Evolutionary conservation across 2,113 vertebrate species (phyloP), one percentile per base, ranked within the genome.

Genomic region (Periophthalmus modestus): DNA sequence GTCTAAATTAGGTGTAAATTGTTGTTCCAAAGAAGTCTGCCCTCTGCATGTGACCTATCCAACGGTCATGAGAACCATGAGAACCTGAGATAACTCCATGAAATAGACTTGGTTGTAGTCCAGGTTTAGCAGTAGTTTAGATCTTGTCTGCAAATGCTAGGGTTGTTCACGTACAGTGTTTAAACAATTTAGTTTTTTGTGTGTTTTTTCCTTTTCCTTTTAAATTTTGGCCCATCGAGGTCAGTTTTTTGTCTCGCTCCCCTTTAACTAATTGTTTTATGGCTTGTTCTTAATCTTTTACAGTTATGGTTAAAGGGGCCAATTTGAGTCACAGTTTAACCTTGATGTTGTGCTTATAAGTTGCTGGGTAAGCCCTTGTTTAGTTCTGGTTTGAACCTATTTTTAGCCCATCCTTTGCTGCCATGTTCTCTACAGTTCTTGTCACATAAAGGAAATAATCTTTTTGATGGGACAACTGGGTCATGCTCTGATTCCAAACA

Each of bases 401-500:
- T 18, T 65, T 65, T 39, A 65, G 62, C 11, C 34, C 62, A 15
- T 23, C 13, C 24, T 59, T 59, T 59, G 21, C 57, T 10, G 21
- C 57, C 57, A 28, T 59, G 57, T 24, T 59, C 57, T 24, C 57
- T 59, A 59, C 57, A 39, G 62, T 39, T 18, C 23, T 5, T 73
- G 69, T 57, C 54, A 73, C 21, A 71, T 34, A 0, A 68, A 39
- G 39, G 50, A 21, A 21, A 52, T 12, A 68, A 24, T 43, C 24
- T 52, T 39, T 21, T 73, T 48, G 67, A 65, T 46, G 21, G 24
- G 47, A 6, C 24, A 39, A 82, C 62, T 12, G 13, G 28, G 33
- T 61, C 15, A 28, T n/a, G 19, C 58, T 75, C 77, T 57, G 48
- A 77, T 65, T 77, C 9, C 28, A 54, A 61, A 62, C 18, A 18